A percentile compares a stretch with the other conserved stretches of the same genome.
Evolutionary conservation across 2,888 invertebrate species (phyloP).

Genomic region (Nomada fucata): DNA sequence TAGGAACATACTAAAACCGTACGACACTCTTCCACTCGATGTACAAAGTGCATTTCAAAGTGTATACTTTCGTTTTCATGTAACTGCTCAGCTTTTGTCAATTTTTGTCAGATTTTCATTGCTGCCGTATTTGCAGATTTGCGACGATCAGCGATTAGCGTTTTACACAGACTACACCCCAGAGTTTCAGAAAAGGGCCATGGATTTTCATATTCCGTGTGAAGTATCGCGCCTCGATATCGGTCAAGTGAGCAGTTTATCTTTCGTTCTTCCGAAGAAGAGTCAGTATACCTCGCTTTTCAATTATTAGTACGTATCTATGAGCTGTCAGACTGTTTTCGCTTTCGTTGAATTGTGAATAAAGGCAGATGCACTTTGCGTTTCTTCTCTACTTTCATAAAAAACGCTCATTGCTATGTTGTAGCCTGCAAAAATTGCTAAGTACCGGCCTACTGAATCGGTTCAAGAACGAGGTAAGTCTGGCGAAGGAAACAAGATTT

Average conservation of each 20-base stretch:
- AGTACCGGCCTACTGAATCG: conserved; percentile 70
- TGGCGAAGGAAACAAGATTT: neutral
- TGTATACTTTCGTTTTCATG: conserved; percentile 31
- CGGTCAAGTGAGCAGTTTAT: conserved; percentile 68
- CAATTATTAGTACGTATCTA: conserved; percentile 73
- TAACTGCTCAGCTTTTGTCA: neutral
- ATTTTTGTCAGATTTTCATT: neutral
- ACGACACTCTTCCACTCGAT: conserved; percentile 57
- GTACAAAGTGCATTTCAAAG: conserved; percentile 25
- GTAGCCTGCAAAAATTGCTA: conserved; percentile 64
- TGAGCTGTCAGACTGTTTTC: no score
- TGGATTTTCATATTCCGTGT: conserved; percentile 63
- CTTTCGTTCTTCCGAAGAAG: conserved; percentile 66
- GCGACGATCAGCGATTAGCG: conserved; percentile 48
- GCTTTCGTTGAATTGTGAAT: neutral
- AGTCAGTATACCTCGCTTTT: conserved; percentile 71
- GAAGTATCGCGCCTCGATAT: conserved; percentile 58
- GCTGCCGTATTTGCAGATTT: conserved; percentile 37
- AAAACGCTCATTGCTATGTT: conserved; percentile 14
- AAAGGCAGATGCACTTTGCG: neutral
- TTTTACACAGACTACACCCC: conserved; percentile 49
- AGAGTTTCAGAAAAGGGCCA: conserved; percentile 38
- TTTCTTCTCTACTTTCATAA: neutral
- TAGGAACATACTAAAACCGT: conserved; percentile 55
- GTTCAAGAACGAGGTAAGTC: conserved; percentile 16